Percentiles rank a stretch among this genome's conserved stretches.
phyloP scores from a whole-genome alignment of 2,888 invertebrate species.

The Podabrus alpinus region DNA sequence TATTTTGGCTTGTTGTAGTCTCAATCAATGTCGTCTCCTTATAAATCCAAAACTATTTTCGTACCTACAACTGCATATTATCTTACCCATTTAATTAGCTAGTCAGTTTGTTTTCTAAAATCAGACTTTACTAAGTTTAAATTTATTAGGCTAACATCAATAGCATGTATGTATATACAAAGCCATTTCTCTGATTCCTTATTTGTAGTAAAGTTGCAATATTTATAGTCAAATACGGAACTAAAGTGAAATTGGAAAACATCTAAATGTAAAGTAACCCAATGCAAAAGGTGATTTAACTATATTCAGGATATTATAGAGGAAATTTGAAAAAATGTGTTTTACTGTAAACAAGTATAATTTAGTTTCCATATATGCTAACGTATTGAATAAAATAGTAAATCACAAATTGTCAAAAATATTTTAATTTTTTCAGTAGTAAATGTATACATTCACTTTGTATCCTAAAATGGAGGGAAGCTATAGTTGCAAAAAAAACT shows the following conservation, averaged over 20 bases:
- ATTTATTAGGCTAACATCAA: background rate
- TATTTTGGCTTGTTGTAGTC: background rate
- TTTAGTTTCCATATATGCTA: background rate
- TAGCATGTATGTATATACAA: background rate
- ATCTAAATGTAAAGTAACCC: constrained; percentile 13
- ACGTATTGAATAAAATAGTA: background rate
- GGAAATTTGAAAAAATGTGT: constrained; percentile 9
- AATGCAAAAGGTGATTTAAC: constrained; percentile 9
- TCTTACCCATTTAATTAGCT: background rate
- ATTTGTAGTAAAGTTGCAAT: background rate
- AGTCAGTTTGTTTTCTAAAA: background rate
- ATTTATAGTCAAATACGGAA: constrained; percentile 6
- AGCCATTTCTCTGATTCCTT: constrained; percentile 12
- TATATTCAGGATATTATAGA: constrained; percentile 11
- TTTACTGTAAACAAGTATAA: background rate
- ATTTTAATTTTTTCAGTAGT: background rate
- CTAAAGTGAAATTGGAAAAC: constrained; percentile 16
- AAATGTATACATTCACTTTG: background rate
- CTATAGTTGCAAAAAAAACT: background rate
- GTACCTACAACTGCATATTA: background rate
- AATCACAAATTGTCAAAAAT: background rate
- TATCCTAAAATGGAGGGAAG: background rate
- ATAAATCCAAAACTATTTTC: background rate
- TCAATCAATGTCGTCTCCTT: background rate
- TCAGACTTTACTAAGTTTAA: background rate